Evolutionary conservation across 2,113 vertebrate genomes (phyloP).

Genomic region (Fregata magnificens): DNA sequence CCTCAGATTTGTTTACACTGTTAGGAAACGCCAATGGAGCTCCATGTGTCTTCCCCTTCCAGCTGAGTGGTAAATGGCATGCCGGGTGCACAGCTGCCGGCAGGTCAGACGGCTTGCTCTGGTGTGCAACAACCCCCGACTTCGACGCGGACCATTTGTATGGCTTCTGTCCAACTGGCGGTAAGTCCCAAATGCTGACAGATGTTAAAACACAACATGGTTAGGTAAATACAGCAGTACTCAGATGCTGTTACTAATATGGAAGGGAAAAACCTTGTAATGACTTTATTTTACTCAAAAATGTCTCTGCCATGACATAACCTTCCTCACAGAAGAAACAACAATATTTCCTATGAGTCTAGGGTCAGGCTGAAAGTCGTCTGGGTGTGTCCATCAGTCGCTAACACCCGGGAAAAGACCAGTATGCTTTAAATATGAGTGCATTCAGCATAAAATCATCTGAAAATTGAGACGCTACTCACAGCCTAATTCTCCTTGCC

Average conservation of each 20-base stretch:
- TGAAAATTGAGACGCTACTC: background rate
- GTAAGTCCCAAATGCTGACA: slow-evolving; percentile 67
- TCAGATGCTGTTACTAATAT: background rate
- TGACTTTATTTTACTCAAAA: background rate
- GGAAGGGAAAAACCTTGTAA: background rate
- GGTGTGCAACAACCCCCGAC: slow-evolving; percentile 83
- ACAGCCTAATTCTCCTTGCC: background rate
- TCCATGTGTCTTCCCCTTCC: slow-evolving; percentile 87
- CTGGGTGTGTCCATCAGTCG: background rate
- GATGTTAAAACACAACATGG: background rate
- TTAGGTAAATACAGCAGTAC: background rate
- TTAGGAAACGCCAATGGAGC: slow-evolving; percentile 83
- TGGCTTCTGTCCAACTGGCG: slow-evolving; percentile 82
- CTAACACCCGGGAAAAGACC: background rate
- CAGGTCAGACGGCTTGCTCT: slow-evolving; percentile 73
- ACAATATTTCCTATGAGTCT: background rate
- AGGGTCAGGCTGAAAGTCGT: background rate
- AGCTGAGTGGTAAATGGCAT: slow-evolving; percentile 75
- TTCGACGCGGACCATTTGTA: slow-evolving; percentile 75
- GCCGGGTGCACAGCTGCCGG: slow-evolving; percentile 78
- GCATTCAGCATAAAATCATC: background rate
- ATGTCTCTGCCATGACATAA: background rate
- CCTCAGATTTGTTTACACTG: slow-evolving; percentile 82
- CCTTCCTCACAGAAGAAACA: background rate
- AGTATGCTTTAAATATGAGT: background rate